Base-by-base conservation (phyloP, 2,797 vertebrate species). In the Neosilurus mollespiculum region DNA sequence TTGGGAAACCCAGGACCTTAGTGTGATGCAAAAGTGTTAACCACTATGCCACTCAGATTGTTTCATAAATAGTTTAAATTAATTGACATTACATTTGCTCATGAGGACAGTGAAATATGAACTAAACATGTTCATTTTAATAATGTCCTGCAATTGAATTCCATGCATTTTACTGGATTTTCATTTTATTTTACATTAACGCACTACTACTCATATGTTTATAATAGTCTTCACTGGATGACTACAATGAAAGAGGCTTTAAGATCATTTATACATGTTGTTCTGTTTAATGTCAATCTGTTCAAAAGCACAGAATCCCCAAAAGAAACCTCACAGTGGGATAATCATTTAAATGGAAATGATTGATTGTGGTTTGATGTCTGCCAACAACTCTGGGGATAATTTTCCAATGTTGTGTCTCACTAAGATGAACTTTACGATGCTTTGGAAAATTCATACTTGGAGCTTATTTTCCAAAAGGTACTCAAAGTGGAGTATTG, bases 321-420 rank as follows among this genome's bases (percentile, higher is more conserved):
- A n/a, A 49, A 72, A 51, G 34, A 69, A 78, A 59, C 54, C 49
- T 81, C 69, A 73, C 64, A 78, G 62, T 73, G 77, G 72, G 80
- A 78, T 73, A 72, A 49, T 65, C 56, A 26, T 83, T 83, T 77
- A 59, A 83, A 81, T 67, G 26, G 67, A 70, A 82, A 83, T 70
- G 26, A 65, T 69, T 65, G 83, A 73, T 58, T 69, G 54, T 64
- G 12, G 67, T 51, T 51, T 66, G 30, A 11, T 78, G 69, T 77
- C 78, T 67, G 70, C 78, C 86, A 82, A 58, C 76, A 59, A 51
- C 62, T 75, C 83, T 86, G 84, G 83, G 77, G 88, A 84, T 87
- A 5, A 85, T 88, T 90, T 88, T 56, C 30, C 30, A 78, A 53
- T 22, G 56, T 62, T 61, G 37, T 85, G 82, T 82, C 67, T 84